These are phyloP conservation scores for Cerceris ruficornis DNA, from an alignment of 2,888 invertebrate genomes.

Conservation along the genomic window DNA sequence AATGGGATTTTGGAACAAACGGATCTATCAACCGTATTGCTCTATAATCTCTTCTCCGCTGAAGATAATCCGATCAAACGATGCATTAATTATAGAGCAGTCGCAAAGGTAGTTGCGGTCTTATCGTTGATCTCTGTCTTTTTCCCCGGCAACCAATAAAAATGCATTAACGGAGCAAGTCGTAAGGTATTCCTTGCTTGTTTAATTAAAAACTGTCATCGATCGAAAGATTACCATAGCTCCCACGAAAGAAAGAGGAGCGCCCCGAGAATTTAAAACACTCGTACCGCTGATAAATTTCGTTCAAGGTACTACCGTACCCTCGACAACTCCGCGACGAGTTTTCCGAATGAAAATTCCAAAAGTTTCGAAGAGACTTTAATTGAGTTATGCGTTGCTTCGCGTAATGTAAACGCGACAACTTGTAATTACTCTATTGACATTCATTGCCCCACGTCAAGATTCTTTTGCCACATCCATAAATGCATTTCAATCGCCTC, in stretches of 20 bases:
- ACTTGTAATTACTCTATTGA: constrained; percentile 74
- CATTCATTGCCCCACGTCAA: constrained; percentile 68
- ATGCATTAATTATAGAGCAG: not conserved
- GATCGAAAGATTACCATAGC: too few species aligned
- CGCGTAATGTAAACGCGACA: constrained; percentile 45
- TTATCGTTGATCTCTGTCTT: constrained; percentile 19
- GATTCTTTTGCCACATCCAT: constrained; percentile 62
- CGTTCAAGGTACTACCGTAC: not conserved
- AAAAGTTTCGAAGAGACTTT: constrained; percentile 60
- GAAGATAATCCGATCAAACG: constrained; percentile 46
- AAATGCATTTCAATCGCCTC: constrained; percentile 56
- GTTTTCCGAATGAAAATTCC: constrained; percentile 23
- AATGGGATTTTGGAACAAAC: constrained; percentile 24
- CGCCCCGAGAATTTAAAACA: not conserved
- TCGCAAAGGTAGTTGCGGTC: constrained; percentile 5
- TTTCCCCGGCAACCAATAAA: not conserved
- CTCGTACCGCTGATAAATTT: not conserved
- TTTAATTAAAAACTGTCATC: not conserved
- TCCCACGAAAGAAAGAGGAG: not conserved
- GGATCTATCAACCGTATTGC: constrained; percentile 23
- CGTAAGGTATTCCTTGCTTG: not conserved
- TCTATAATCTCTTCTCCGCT: constrained; percentile 37
- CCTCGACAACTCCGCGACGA: not conserved
- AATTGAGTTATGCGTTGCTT: constrained; percentile 53
- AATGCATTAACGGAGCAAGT: not conserved